These are phyloP conservation scores for Mus spretus DNA, from an alignment of 2,797 vertebrate species.

Conservation along the genomic window DNA sequence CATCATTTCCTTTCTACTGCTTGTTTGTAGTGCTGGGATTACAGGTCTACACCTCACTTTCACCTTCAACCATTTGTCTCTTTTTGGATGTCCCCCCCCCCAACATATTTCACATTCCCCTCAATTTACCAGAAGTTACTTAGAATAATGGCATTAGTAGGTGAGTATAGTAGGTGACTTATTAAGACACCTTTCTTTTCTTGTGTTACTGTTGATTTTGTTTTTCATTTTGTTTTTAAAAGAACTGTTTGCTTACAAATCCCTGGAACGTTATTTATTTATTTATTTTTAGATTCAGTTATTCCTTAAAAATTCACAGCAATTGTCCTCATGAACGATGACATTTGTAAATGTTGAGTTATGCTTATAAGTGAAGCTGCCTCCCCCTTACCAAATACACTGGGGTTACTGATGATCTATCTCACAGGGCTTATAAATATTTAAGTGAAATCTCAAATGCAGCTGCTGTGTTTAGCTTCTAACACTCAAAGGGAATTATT, in stretches of 20 bases:
- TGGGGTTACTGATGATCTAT: conserved; percentile 17
- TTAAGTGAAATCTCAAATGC: conserved; percentile 59
- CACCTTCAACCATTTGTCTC: neutral
- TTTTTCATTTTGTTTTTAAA: neutral
- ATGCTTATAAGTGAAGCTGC: conserved; percentile 48
- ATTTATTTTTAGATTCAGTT: neutral
- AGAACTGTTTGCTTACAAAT: neutral
- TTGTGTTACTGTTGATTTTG: neutral
- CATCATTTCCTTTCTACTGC: neutral
- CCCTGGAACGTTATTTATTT: neutral
- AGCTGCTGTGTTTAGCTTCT: conserved; percentile 64
- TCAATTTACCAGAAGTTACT: neutral
- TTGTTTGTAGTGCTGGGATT: neutral
- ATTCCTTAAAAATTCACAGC: neutral
- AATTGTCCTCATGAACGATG: neutral
- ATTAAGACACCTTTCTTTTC: neutral
- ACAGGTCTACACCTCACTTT: neutral
- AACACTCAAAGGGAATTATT: conserved; percentile 53
- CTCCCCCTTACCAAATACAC: neutral
- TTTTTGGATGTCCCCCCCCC: neutral
- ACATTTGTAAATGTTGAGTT: conserved; percentile 66
- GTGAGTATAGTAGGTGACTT: neutral
- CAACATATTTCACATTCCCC: neutral
- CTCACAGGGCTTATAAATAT: conserved; percentile 66
- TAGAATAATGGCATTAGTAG: neutral